Base-by-base conservation (phyloP, 2,797 vertebrate genomes). In the Acomys russatus region DNA sequence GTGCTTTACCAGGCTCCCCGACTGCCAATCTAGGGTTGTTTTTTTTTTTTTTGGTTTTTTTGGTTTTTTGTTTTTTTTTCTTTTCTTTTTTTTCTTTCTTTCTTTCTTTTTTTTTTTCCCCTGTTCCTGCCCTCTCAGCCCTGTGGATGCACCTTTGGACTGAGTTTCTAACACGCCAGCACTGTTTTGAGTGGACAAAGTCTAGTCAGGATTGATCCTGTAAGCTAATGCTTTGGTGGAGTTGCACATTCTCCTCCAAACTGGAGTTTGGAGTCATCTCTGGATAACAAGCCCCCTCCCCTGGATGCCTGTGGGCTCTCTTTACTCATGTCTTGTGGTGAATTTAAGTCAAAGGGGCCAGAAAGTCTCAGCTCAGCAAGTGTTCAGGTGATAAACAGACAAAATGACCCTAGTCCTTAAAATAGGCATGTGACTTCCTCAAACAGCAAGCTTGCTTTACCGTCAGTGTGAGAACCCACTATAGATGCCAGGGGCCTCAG, bases 131-230 rank as follows among this genome's bases (percentile, higher is more conserved):
- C 74, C 35, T 35, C 25, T 73, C 14, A 18, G 82, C 23, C 77
- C 79, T 93, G 96, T 90, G 74, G 33, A 87, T 66, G n/a, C 23
- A 4, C 92, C 78, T 88, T 74, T 88, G 71, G 64, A 91, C 61
- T 94, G 91, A 97, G 77, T 28, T 85, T 94, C 54, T 35, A 83
- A 61, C 83, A 49, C 4, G 0, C 44, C 44, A 23, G 2, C 85
- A 33, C 51, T 87, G 51, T 70, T 94, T 25, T 8, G 76, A 90
- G 92, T 91, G 94, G 17, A 73, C 10, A 0, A 93, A 97, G 87
- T 89, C 97, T 85, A 89, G 88, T 22, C 23, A 0, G 14, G 44
- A 92, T 33, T 14, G 28, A 91, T 23, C 70, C 61, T 59, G 17
- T 10, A 68, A 91, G 44, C 80, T 71, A 70, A 90, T 2, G n/a